These are phyloP conservation scores for Naja naja DNA, from an alignment of 2,113 vertebrate species.

Conservation along the genomic window DNA sequence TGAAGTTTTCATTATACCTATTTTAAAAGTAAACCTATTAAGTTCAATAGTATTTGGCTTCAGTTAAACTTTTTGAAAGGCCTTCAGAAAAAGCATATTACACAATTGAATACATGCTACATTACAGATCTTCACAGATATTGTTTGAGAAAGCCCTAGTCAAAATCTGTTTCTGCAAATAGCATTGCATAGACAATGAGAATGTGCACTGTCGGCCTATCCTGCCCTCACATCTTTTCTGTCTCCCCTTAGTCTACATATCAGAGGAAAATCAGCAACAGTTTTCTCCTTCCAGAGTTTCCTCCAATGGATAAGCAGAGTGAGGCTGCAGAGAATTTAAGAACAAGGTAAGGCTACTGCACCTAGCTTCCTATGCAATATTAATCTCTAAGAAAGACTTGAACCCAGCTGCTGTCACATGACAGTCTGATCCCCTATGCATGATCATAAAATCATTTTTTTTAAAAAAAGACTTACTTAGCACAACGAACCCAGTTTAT, in stretches of 20 bases:
- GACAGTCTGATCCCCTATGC: not conserved
- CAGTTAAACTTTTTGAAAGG: not conserved
- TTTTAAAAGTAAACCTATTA: not conserved
- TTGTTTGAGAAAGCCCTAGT: not conserved
- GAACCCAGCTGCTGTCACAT: not conserved
- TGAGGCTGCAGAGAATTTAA: not conserved
- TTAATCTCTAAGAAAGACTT: not conserved
- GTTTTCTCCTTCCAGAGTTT: not conserved
- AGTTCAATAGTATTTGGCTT: not conserved
- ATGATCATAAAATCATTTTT: not conserved
- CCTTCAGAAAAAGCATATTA: not conserved
- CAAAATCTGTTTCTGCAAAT: not conserved
- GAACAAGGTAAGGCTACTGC: not conserved
- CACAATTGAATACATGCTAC: not conserved
- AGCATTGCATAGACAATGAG: not conserved
- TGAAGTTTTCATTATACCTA: not conserved
- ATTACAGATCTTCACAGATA: not conserved
- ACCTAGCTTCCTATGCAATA: not conserved
- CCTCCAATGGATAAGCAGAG: not conserved
- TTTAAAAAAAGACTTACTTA: conserved; percentile 71
- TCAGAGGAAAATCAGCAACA: not conserved
- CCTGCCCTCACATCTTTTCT: not conserved
- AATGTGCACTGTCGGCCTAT: not conserved
- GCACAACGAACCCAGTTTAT: conserved; percentile 99
- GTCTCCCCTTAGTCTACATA: not conserved